Base-by-base conservation (phyloP, 1,140 invertebrate genomes). In the Radopholus similis region DNA sequence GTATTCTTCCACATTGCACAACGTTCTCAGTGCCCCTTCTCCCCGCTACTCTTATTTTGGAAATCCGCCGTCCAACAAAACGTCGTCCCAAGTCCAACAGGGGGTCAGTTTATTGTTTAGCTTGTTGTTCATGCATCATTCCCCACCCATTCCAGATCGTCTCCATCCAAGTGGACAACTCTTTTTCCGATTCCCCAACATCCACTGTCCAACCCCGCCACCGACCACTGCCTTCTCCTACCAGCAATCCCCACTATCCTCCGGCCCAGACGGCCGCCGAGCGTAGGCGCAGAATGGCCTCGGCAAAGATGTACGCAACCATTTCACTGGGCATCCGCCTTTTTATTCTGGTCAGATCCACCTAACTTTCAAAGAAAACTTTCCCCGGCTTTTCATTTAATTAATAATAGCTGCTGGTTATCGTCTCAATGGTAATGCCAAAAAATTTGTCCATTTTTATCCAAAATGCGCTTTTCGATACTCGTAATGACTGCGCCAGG, bases 401-500 rank as follows among this genome's bases (percentile, higher is more conserved):
- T n/a, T n/a, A n/a, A n/a, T n/a, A n/a, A n/a, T n/a, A n/a, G n/a
- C n/a, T n/a, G n/a, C n/a, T n/a, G n/a, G n/a, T n/a, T n/a, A n/a
- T n/a, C n/a, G n/a, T n/a, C n/a, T n/a, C n/a, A n/a, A n/a, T n/a
- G n/a, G n/a, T n/a, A n/a, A n/a, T n/a, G n/a, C n/a, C n/a, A n/a
- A n/a, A n/a, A n/a, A n/a, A n/a, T n/a, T n/a, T n/a, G n/a, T n/a
- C n/a, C n/a, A n/a, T n/a, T n/a, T n/a, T n/a, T n/a, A n/a, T 21
- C 28, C 13, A 32, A 34, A 15, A 1, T 54, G 18, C 28, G n/a
- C 18, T 54, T 34, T 34, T 69, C 81, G 73, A 81, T 81, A 53
- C 70, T 81, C 9, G 74, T 81, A 26, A 71, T 81, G 60, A 79
- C 76, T 26, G 79, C 79, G 15, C 79, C 79, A 13, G 79, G 79